Base-by-base conservation (phyloP, 2,113 vertebrate species). In the Ceuthmochares aereus region DNA sequence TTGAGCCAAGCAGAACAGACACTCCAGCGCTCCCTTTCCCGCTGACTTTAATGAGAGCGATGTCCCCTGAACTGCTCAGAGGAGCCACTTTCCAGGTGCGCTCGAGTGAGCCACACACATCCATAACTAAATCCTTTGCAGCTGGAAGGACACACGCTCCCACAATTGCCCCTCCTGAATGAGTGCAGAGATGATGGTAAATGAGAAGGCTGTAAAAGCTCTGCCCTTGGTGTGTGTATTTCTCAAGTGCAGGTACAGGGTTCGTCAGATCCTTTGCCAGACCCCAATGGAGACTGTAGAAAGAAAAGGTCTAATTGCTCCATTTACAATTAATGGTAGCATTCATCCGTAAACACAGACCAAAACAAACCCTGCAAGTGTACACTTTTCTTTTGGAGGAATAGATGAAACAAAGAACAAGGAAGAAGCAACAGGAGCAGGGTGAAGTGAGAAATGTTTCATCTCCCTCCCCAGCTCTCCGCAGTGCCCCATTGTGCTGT, bases 281-380 rank as follows among this genome's bases (percentile, higher is more conserved):
- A 94, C 59, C 59, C 43, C 56, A 72, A 3, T 0, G 1, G 76
- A 86, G 80, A 12, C 22, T 18, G 9, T 11, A 45, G 21, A 77
- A 94, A 87, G 67, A 49, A 94, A 77, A 86, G 58, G 62, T 69
- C 85, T 97, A 90, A 97, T 90, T 90, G 85, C 88, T 87, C 79
- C 51, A 58, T 87, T 90, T 92, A 88, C 90, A 94, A 95, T 94
- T 85, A 93, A 45, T 70, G 59, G n/a, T 69, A 86, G 26, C 0
- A 0, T 49, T 92, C 79, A 88, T 23, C 86, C 79, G 37, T 60
- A 90, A 95, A 88, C 80, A 72, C 70, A 88, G 67, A 69, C 75
- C 36, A 30, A 83, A 92, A 88, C 70, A 90, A 88, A 64, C 86
- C 79, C 64, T 45, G 59, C 64, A 29, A 91, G 37, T 3, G 25